Percentiles rank a stretch among this genome's conserved stretches.
Evolutionary conservation across 2,113 vertebrate genomes (phyloP).

Genomic region (Antigone vipio): DNA sequence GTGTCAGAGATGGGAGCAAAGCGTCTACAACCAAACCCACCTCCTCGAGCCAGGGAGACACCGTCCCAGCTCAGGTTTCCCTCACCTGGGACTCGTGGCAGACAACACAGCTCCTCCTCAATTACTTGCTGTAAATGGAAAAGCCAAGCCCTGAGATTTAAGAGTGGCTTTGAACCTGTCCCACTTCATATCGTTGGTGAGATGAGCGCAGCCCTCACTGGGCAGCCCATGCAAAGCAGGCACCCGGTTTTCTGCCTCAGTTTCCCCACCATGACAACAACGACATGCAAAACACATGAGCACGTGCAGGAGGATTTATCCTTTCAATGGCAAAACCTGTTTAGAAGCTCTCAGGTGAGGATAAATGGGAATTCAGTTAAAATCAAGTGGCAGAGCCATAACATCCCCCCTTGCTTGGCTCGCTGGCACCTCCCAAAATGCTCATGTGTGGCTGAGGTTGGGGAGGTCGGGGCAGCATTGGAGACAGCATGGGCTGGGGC

Average conservation of each 20-base stretch:
- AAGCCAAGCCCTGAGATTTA: neutral
- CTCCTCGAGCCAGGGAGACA: fast-evolving
- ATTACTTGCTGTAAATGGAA: neutral
- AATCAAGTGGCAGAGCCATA: fast-evolving
- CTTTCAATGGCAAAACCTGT: neutral
- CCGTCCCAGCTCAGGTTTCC: neutral
- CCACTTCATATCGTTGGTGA: neutral
- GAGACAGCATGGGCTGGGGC: neutral
- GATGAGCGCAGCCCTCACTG: neutral
- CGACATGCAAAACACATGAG: fast-evolving
- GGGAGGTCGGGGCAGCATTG: neutral
- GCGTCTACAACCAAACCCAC: neutral
- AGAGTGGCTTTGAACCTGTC: neutral
- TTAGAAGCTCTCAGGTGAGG: neutral
- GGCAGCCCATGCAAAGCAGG: neutral
- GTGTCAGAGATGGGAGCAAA: neutral
- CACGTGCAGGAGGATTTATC: neutral
- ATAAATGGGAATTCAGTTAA: neutral
- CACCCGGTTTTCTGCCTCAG: neutral
- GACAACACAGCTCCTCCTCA: neutral
- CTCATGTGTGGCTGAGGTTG: fast-evolving
- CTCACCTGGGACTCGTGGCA: neutral
- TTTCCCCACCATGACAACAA: neutral
- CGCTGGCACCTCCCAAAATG: fast-evolving
- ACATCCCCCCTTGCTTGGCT: neutral